Evolutionary conservation across 1,140 invertebrate species (phyloP), one percentile per base, ranked within the genome.

Genomic region (Drosophila arawakana): DNA sequence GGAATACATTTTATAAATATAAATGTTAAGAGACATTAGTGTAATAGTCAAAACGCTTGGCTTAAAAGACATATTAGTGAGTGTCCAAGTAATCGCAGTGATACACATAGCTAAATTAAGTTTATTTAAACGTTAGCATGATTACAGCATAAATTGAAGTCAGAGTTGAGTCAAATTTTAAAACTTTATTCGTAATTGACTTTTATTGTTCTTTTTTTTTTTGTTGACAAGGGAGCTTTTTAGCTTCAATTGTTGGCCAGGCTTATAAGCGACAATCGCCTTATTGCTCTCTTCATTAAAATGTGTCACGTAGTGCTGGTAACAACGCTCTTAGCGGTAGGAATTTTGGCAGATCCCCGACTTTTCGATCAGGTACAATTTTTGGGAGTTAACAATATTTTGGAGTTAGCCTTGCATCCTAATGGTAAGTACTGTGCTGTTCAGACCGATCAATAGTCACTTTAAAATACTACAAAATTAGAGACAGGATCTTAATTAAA

Each of bases 301-400:
- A 73, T 73, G 71, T 54, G 39, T 25, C 34, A 30, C 15, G 25
- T 78, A 50, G 3, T 39, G 10, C 47, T 76, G 43, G 43, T 63
- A 68, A 52, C 60, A 72, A 59, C 65, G 11, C 35, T 61, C 8
- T 30, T 68, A 0, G 30, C 2, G 6, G 35, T 41, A 21, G 11
- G 7, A 2, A 30, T 1, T 2, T 9, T 18, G 2, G 78, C 63
- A 44, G 50, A 43, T 34, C 67, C 57, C n/a, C 43, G 46, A 4
- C 43, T 88, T 9, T 34, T 89, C 10, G 49, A 78, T 0, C 78
- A 89, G 59, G 30, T 90, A 1, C 80, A 71, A 30, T 66, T 85
- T 44, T 54, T 81, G 67, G 85, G 85, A 7, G 11, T 90, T 5
- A 59, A 71, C n/a, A 90, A 90, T 50, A n/a, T 84, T 1, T 11